A percentile compares a stretch with the other conserved stretches of the same genome.
These are phyloP conservation scores for Thera britannica DNA, from an alignment of 2,888 invertebrate genomes.

Conservation along the genomic window DNA sequence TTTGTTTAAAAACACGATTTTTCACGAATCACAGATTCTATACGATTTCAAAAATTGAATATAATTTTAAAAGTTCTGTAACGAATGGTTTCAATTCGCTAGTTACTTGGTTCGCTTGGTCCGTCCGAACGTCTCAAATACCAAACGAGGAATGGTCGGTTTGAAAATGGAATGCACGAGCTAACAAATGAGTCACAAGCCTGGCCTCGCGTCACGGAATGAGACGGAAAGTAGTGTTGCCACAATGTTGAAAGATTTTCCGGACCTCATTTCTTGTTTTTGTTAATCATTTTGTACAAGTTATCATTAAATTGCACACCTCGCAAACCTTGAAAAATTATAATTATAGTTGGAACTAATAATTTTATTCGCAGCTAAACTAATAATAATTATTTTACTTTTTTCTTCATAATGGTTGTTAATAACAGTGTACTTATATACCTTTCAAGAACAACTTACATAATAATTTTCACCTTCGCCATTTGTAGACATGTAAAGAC, in stretches of 20 bases:
- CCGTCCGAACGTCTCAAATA: constrained; percentile 48
- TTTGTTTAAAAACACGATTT: constrained; percentile 50
- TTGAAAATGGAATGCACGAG: constrained; percentile 57
- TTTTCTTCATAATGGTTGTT: no score
- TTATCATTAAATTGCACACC: not conserved
- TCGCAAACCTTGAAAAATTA: not conserved
- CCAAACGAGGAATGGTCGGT: constrained; percentile 53
- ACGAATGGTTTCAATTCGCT: constrained; percentile 25
- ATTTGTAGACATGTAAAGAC: not conserved
- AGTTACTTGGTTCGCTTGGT: constrained; percentile 34
- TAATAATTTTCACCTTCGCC: no score
- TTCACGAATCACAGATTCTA: constrained; percentile 49
- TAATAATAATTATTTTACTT: no score
- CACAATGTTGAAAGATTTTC: constrained; percentile 15
- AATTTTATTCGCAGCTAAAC: no score
- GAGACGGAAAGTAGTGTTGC: constrained; percentile 44
- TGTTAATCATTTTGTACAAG: not conserved
- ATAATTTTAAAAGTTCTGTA: constrained; percentile 3
- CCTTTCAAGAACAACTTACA: not conserved
- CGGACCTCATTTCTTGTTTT: not conserved
- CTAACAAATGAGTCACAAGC: constrained; percentile 14
- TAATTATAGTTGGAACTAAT: no score
- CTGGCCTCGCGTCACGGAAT: constrained; percentile 27
- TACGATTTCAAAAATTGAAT: constrained; percentile 6
- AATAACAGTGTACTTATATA: no score